phyloP scores from a whole-genome alignment of 2,797 vertebrate genomes.

The Arrhamphus sclerolepis region DNA sequence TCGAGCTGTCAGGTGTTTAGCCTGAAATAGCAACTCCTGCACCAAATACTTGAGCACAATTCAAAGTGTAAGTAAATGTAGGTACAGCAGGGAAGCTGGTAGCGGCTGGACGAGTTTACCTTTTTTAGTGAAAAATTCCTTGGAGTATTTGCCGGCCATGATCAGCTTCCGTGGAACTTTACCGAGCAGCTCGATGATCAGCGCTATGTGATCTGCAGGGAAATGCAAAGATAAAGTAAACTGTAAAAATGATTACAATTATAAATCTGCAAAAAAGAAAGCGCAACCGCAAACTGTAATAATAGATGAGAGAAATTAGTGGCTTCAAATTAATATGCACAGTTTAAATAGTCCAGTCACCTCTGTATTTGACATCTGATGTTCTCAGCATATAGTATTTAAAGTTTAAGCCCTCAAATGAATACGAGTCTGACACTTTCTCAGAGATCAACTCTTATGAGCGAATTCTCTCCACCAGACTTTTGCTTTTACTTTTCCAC shows the following conservation, averaged over 20 bases:
- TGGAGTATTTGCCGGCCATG: conserved; percentile 95
- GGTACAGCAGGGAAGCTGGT: conserved; percentile 22
- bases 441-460: accelerated
- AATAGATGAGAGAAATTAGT: too few relatives aligned
- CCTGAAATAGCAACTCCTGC: conserved; percentile 30
- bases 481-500: not conserved
- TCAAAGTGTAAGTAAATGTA: conserved; percentile 18
- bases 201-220: conserved; percentile 93
- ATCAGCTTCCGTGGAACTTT: conserved; percentile 97
- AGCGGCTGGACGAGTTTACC: conserved; percentile 76
- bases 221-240: not conserved
- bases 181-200: conserved; percentile 97
- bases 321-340: too few relatives aligned
- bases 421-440: not conserved
- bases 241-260: too few relatives aligned
- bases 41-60: conserved; percentile 21
- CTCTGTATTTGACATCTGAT: not conserved
- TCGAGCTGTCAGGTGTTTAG: conserved; percentile 17
- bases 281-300: not conserved
- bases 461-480: too few relatives aligned
- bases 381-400: not conserved
- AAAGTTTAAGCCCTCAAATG: not conserved
- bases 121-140: conserved; percentile 99
- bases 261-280: too few relatives aligned
- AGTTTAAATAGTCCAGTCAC: not conserved